Conservation (phyloP, 2,888 invertebrate genomes). For the Erpobdella octoculata region DNA sequence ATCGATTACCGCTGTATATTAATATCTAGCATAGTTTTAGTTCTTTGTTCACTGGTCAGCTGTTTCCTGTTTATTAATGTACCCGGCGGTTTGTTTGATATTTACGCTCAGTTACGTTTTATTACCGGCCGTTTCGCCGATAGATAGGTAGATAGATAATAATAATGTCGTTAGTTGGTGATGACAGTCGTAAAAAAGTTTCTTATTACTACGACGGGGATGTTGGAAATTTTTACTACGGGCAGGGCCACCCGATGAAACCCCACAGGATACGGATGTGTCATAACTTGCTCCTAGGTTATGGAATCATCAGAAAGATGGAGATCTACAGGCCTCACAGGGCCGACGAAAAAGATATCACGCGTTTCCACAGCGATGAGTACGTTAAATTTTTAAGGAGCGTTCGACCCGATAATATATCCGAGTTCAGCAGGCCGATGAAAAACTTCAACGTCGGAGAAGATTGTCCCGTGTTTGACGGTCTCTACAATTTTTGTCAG, state of each 20-base stretch:
- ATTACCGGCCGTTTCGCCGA: neutral
- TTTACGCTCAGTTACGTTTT: too few relatives aligned
- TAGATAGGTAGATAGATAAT: neutral
- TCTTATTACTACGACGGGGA: slow-evolving; percentile 65
- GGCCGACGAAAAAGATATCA: slow-evolving; percentile 98
- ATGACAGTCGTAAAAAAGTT: slow-evolving; percentile 38
- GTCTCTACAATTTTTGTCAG: slow-evolving; percentile 97
- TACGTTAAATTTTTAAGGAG: slow-evolving; percentile 92
- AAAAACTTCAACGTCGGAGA: slow-evolving; percentile 96
- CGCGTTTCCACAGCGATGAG: slow-evolving; percentile 98
- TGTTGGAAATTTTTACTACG: slow-evolving; percentile 99
- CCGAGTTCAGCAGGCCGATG: slow-evolving; percentile 93
- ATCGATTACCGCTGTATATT: too few relatives aligned
- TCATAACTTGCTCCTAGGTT: slow-evolving; percentile 92
- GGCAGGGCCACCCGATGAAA: slow-evolving; percentile 99
- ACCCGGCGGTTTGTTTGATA: neutral
- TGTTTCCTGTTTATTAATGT: slow-evolving; percentile 20
- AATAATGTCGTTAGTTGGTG: slow-evolving; percentile 13
- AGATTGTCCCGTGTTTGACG: slow-evolving; percentile 99
- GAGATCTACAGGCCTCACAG: slow-evolving; percentile 98
- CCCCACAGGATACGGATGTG: slow-evolving; percentile 99
- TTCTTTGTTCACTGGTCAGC: slow-evolving; percentile 70
- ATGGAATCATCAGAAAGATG: slow-evolving; percentile 98
- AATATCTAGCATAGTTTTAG: too few relatives aligned
- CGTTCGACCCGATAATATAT: slow-evolving; percentile 96